Conservation (phyloP, 2,888 invertebrate genomes). For the Omphaloscelis lunosa region DNA sequence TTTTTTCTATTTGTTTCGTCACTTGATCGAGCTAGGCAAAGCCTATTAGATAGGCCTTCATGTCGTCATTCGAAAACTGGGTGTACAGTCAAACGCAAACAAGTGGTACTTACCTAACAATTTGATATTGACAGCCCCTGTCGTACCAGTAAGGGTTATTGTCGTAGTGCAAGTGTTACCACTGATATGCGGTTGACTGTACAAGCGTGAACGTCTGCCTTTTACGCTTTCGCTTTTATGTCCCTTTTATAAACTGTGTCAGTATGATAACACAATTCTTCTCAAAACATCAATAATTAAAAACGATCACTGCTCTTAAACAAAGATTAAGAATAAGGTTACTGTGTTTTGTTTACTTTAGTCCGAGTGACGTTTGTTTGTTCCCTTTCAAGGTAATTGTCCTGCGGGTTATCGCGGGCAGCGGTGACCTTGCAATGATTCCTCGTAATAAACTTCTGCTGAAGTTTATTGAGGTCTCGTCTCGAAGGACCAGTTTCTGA, state of each 20-base stretch:
- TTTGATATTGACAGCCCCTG: too few relatives aligned
- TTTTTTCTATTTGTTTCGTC: too few relatives aligned
- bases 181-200: too few relatives aligned
- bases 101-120: too few relatives aligned
- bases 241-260: background rate
- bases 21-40: too few relatives aligned
- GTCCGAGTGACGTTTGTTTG: constrained; percentile 44
- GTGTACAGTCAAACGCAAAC: too few relatives aligned
- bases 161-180: too few relatives aligned
- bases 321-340: constrained; percentile 41
- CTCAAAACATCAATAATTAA: constrained; percentile 18
- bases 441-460: constrained; percentile 54
- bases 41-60: too few relatives aligned
- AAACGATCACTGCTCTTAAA: constrained; percentile 2
- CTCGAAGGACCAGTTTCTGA: constrained; percentile 24
- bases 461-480: constrained; percentile 30
- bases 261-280: constrained; percentile 5
- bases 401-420: constrained; percentile 65
- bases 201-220: background rate
- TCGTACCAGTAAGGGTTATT: too few relatives aligned
- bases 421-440: constrained; percentile 60
- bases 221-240: background rate
- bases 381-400: constrained; percentile 59
- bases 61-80: too few relatives aligned
- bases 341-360: constrained; percentile 47